These are phyloP conservation scores for Phyllotis vaccarum DNA, from an alignment of 2,797 vertebrate genomes.

Conservation along the genomic window DNA sequence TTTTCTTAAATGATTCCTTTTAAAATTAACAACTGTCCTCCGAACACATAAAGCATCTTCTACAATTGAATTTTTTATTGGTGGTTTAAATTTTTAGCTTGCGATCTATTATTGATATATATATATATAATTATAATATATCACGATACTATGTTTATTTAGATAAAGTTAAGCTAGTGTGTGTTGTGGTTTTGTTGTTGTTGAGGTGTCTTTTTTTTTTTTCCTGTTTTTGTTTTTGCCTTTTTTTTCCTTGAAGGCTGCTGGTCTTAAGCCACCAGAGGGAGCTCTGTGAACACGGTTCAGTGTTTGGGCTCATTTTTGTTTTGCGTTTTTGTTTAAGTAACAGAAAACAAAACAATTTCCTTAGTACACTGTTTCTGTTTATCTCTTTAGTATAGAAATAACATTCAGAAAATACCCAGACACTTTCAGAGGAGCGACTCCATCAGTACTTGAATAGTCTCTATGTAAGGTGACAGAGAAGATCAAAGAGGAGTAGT, in stretches of 20 bases:
- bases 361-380: not conserved
- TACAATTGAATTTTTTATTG: not conserved
- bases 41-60: conserved; percentile 24
- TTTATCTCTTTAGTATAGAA: conserved; percentile 43
- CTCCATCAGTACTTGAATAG: conserved; percentile 8
- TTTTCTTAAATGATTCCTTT: not conserved
- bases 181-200: not conserved
- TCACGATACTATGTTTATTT: not conserved
- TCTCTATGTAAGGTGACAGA: not conserved
- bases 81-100: not conserved
- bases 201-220: not conserved
- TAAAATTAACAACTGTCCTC: not conserved
- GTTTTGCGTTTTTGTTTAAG: not conserved
- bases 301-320: not conserved
- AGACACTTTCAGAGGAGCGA: conserved; percentile 1
- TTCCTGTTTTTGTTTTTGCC: not conserved
- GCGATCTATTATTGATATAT: not conserved
- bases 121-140: not conserved
- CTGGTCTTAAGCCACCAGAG: conserved; percentile 24
- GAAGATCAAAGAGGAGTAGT: not conserved
- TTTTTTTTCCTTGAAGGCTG: not conserved
- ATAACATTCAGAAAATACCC: conserved; percentile 47
- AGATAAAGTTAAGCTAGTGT: not conserved
- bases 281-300: conserved; percentile 55
- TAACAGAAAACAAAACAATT: not conserved